Evolutionary conservation across 2,797 vertebrate genomes (phyloP).

Genomic region (Protonibea diacanthus): DNA sequence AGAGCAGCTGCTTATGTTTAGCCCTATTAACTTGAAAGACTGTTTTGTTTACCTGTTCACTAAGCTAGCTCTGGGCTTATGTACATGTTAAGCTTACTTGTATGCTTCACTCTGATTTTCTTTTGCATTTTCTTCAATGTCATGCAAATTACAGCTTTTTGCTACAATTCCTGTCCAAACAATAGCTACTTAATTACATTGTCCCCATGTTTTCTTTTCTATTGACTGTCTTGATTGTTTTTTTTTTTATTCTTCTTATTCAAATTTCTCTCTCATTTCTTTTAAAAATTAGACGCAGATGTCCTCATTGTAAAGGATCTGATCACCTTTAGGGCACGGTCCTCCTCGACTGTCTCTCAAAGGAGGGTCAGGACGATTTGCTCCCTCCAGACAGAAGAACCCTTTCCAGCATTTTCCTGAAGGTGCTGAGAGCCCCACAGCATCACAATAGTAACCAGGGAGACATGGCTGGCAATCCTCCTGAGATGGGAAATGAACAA

Average conservation of each 20-base stretch:
- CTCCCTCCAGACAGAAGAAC: slow-evolving; percentile 86
- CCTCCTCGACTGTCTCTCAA: slow-evolving; percentile 81
- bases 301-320: not conserved
- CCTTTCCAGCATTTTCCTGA: slow-evolving; percentile 87
- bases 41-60: slow-evolving; percentile 54
- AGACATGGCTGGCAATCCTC: slow-evolving; percentile 85
- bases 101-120: not conserved
- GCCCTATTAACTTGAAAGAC: slow-evolving; percentile 50
- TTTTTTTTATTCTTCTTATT: not conserved
- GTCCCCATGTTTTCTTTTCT: not conserved
- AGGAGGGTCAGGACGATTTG: slow-evolving; percentile 78
- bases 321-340: slow-evolving; percentile 88
- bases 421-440: slow-evolving; percentile 80
- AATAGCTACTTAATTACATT: slow-evolving; percentile 14
- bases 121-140: slow-evolving; percentile 1
- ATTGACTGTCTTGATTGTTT: not conserved
- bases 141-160: not conserved
- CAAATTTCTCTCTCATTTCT: not conserved
- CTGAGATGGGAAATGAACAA: slow-evolving; percentile 70
- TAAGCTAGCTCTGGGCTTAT: slow-evolving; percentile 34
- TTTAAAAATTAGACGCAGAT: not conserved
- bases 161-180: not conserved
- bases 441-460: slow-evolving; percentile 87
- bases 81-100: slow-evolving; percentile 30
- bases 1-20: slow-evolving; percentile 60